Percentiles rank a stretch among this genome's conserved stretches.
Evolutionary conservation across 2,113 vertebrate species (phyloP).

Genomic region (Scytalopus superciliaris): DNA sequence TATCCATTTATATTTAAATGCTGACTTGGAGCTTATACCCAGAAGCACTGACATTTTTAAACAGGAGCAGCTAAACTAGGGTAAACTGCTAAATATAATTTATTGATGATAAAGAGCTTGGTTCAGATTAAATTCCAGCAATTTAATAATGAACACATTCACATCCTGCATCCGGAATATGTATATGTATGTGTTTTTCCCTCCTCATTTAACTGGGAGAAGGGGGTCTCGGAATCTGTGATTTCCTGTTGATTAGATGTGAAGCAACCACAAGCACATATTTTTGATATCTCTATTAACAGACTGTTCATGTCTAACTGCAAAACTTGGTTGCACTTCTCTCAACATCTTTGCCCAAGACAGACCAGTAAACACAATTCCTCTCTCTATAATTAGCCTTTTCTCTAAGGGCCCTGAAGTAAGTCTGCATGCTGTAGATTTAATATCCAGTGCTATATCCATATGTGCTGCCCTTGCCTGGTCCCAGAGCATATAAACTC

Average conservation of each 20-base stretch:
- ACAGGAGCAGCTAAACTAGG: constrained; percentile 60
- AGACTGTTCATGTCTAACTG: constrained; percentile 80
- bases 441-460: constrained; percentile 88
- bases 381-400: constrained; percentile 90
- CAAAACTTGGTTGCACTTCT: constrained; percentile 82
- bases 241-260: constrained; percentile 74
- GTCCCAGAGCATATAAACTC: constrained; percentile 89
- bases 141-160: constrained; percentile 69
- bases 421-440: constrained; percentile 86
- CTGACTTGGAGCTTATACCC: constrained; percentile 60
- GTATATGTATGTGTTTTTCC: constrained; percentile 48
- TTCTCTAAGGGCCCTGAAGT: constrained; percentile 83
- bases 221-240: constrained; percentile 58
- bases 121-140: constrained; percentile 67
- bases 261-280: constrained; percentile 72
- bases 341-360: constrained; percentile 86
- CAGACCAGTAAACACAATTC: constrained; percentile 88
- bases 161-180: constrained; percentile 52
- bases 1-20: constrained; percentile 58
- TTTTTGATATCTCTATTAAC: constrained; percentile 84
- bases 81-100: constrained; percentile 67
- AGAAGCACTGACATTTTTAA: constrained; percentile 69
- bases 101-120: constrained; percentile 66
- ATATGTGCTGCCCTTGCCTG: constrained; percentile 87
- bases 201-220: constrained; percentile 43